Percentiles rank a stretch among this genome's conserved stretches.
These are phyloP conservation scores for Cheilosia vulpina DNA, from an alignment of 2,888 invertebrate genomes.

Conservation along the genomic window DNA sequence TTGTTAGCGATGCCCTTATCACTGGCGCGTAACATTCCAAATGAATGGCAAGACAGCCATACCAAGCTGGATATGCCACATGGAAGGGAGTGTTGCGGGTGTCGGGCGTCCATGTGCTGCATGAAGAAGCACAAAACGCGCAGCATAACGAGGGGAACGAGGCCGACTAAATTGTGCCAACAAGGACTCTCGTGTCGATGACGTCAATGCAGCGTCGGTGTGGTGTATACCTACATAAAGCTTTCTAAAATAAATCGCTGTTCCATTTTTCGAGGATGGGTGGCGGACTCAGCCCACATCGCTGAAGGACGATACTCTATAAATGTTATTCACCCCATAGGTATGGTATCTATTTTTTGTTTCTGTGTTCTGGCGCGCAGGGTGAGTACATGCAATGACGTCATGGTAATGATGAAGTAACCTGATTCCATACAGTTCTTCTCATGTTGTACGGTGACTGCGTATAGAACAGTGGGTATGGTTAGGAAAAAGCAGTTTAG, in stretches of 20 bases:
- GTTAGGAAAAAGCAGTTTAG: too few species aligned
- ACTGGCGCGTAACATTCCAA: slow-evolving; percentile 24
- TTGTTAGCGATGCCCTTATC: slow-evolving; percentile 49
- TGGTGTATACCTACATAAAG: not conserved
- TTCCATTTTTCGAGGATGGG: slow-evolving; percentile 19
- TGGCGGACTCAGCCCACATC: not conserved
- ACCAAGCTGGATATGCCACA: not conserved
- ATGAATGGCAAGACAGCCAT: slow-evolving; percentile 9
- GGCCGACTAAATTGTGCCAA: not conserved
- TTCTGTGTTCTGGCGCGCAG: not conserved
- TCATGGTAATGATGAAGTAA: slow-evolving; percentile 31
- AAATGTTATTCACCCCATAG: slow-evolving; percentile 33
- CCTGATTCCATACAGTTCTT: slow-evolving; percentile 8
- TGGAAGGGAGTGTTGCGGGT: slow-evolving; percentile 4
- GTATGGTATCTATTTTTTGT: not conserved
- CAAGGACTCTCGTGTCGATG: slow-evolving; percentile 17
- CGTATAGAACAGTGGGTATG: too few species aligned
- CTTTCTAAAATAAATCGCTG: slow-evolving; percentile 8
- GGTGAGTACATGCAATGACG: slow-evolving; percentile 22
- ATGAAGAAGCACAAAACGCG: not conserved
- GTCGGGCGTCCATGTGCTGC: not conserved
- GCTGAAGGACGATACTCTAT: slow-evolving; percentile 25
- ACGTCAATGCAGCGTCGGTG: slow-evolving; percentile 24
- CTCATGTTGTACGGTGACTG: not conserved
- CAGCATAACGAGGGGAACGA: too few species aligned